These are phyloP conservation scores for Ianthella basta DNA, from an alignment of 37 sponge, comb jelly and placozoan genomes.

Conservation along the genomic window DNA sequence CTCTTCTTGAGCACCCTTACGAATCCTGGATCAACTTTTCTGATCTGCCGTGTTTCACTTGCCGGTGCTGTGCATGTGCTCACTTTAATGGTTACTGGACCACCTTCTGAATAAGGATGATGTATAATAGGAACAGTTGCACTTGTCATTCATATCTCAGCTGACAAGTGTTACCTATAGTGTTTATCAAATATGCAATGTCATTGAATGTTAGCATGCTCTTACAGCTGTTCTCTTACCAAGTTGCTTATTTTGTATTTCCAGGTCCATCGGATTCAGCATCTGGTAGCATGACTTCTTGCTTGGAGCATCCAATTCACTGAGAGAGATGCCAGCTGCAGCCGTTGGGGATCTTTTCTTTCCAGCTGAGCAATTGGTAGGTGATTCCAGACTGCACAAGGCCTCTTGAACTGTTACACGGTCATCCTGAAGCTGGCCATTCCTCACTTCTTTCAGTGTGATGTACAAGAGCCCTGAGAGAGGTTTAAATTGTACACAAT, in stretches of 20 bases:
- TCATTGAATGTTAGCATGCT: no score
- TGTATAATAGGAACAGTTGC: no score
- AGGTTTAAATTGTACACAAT: no score
- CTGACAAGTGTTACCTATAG: no score
- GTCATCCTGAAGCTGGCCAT: not conserved
- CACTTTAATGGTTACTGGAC: not conserved
- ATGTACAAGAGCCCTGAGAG: not conserved
- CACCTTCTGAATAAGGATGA: not conserved
- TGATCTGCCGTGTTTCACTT: constrained; percentile 22
- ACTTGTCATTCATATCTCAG: no score
- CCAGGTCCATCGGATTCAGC: not conserved
- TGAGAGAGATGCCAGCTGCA: not conserved
- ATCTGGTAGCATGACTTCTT: not conserved
- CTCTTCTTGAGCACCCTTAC: not conserved
- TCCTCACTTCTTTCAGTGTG: not conserved
- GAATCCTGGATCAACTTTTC: constrained; percentile 28
- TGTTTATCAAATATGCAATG: no score
- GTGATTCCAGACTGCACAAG: not conserved
- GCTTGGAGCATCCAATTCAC: not conserved
- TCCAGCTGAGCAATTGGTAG: not conserved
- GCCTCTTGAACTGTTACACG: no score
- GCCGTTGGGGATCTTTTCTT: not conserved
- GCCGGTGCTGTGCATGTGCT: constrained; percentile 9
- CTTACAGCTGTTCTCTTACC: constrained; percentile 8
- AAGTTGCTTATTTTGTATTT: not conserved